These are phyloP conservation scores for Lutraria rhynchaena DNA, from an alignment of 1,140 invertebrate genomes.

Conservation along the genomic window DNA sequence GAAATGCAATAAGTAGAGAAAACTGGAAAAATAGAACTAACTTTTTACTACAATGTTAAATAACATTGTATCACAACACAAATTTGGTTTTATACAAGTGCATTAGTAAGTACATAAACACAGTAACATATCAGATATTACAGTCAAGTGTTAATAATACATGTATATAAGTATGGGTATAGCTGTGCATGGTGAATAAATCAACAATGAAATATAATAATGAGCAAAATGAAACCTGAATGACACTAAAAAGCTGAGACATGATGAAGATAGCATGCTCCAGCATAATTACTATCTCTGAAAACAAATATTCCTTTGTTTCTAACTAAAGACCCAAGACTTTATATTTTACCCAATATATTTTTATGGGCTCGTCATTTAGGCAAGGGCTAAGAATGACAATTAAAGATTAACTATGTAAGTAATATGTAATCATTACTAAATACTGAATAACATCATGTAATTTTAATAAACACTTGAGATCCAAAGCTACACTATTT, in stretches of 20 bases:
- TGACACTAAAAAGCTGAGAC: not conserved
- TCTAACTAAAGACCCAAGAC: not conserved
- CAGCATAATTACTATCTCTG: too few relatives aligned
- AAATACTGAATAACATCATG: too few relatives aligned
- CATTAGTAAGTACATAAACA: not conserved
- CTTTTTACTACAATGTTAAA: conserved; percentile 1
- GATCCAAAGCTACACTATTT: too few relatives aligned
- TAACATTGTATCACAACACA: conserved; percentile 5
- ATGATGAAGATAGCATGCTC: too few relatives aligned
- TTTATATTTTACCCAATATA: not conserved
- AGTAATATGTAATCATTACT: not conserved
- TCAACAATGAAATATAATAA: not conserved
- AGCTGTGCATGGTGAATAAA: not conserved
- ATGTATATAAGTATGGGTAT: not conserved
- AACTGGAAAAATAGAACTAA: conserved; percentile 34
- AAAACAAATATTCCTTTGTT: too few relatives aligned
- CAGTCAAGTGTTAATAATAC: not conserved
- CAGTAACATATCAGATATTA: not conserved
- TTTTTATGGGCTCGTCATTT: not conserved
- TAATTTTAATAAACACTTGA: too few relatives aligned
- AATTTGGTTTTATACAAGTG: not conserved
- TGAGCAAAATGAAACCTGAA: conserved; percentile 39
- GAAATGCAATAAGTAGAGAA: conserved; percentile 13
- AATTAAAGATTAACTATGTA: not conserved
- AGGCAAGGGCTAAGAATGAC: not conserved